Evolutionary conservation across 2,113 vertebrate genomes (phyloP).

Genomic region (Arvicanthis niloticus): DNA sequence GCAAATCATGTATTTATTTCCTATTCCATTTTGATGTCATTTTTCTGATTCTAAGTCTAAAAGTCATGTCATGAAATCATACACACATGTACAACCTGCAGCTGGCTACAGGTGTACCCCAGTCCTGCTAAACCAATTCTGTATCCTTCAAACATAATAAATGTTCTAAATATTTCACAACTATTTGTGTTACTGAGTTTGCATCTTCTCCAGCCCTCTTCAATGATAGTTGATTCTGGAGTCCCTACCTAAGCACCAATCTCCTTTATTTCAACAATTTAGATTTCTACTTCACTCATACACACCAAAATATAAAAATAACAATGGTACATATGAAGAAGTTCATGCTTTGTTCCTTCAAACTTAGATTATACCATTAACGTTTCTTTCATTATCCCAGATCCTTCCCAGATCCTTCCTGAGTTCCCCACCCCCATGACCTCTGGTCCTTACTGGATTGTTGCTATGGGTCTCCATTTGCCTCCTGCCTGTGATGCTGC

Average conservation of each 20-base stretch:
- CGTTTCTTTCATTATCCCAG: not conserved
- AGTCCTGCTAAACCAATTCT: not conserved
- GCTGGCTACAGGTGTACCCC: not conserved
- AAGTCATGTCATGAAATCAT: not conserved
- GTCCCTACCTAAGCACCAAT: not conserved
- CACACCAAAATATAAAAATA: not conserved
- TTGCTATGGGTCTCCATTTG: not conserved
- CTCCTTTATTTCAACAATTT: not conserved
- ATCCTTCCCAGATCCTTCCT: not conserved
- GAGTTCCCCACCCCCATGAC: no score
- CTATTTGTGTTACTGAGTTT: not conserved
- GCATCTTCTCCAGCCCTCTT: not conserved
- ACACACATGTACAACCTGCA: not conserved
- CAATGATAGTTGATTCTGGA: not conserved
- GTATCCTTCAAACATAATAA: not conserved
- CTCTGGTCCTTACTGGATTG: not conserved
- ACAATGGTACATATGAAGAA: not conserved
- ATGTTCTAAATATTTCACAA: not conserved
- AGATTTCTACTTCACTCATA: not conserved
- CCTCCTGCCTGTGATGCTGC: not conserved
- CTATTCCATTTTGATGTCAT: not conserved
- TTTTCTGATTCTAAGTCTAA: constrained; percentile 21
- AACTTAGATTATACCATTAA: not conserved
- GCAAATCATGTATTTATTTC: not conserved
- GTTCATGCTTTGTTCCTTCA: not conserved